Base-by-base conservation (phyloP, 2,797 vertebrate species). In the Vultur gryphus region DNA sequence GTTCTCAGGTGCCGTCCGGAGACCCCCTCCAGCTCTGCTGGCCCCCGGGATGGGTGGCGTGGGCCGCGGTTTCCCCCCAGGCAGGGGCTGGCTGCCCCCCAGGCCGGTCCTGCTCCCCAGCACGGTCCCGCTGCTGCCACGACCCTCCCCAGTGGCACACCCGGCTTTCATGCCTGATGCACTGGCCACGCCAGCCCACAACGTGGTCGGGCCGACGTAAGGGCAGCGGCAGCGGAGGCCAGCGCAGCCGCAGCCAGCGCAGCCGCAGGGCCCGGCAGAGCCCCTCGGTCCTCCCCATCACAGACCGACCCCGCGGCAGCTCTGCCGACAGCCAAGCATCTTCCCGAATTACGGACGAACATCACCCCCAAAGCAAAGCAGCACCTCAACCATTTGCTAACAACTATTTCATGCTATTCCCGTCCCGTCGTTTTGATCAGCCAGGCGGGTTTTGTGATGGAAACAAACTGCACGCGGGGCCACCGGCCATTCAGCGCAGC, bases 41-140 rank as follows among this genome's bases (percentile, higher is more conserved):
- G 12, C 4, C 31, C 26, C 44, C 0, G 2, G 59, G 26, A 35
- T 0, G 4, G 66, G n/a, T 1, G 4, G n/a, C 5, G 4, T 3
- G 9, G 29, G 35, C 35, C 35, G 35, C 35, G 35, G 35, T 8
- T 37, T 37, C 35, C 35, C 35, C 35, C 35, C 35, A 37, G 2
- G 46, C 33, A 51, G 83, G 25, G 43, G 37, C 29, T n/a, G 37
- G 44, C 11, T 57, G 26, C 13, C 10, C 12, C 16, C 35, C 8
- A 9, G 33, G 43, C 43, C 11, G 3, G 23, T 39, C 64, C 43
- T 39, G 43, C 41, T 46, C 77, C 12, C 54, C 11, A 1, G 55
- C 46, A 49, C 2, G 2, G 65, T 28, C 54, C 46, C 5, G 1
- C 19, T n/a, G 35, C 37, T 20, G 17, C 35, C 31, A 67, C 4